phyloP scores from a whole-genome alignment of 2,888 invertebrate species.

The Drosophila koepferae region DNA sequence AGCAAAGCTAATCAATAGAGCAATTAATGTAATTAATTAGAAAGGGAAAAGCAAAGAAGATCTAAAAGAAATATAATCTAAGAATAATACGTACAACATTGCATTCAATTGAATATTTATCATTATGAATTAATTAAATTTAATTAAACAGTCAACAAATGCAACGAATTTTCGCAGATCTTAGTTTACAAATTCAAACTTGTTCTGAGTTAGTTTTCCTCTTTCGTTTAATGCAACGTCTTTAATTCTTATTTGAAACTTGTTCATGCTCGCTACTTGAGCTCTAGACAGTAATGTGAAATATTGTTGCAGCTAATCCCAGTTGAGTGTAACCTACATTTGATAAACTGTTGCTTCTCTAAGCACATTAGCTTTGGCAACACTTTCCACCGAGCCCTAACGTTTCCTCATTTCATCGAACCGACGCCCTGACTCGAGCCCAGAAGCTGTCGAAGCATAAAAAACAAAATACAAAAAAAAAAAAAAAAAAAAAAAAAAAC shows the following conservation, averaged over 20 bases:
- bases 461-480: too few species aligned
- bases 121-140: not conserved
- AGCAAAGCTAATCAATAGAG: constrained; percentile 3
- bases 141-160: too few species aligned
- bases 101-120: too few species aligned
- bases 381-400: constrained; percentile 2
- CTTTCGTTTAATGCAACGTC: not conserved
- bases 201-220: too few species aligned
- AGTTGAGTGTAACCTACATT: constrained; percentile 6
- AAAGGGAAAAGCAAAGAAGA: not conserved
- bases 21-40: not conserved
- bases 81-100: too few species aligned
- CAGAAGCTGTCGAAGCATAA: constrained; percentile 75
- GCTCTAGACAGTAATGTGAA: not conserved
- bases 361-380: constrained; percentile 4
- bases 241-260: not conserved
- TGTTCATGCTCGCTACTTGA: not conserved
- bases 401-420: constrained; percentile 4
- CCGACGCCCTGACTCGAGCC: constrained; percentile 18
- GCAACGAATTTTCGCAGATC: too few species aligned
- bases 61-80: not conserved
- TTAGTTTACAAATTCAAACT: too few species aligned
- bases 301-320: constrained; percentile 7
- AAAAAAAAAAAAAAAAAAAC: constrained; percentile 21
- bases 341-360: constrained; percentile 3